Conservation (phyloP, 1,140 invertebrate genomes). For the Drosophila virilis region DNA sequence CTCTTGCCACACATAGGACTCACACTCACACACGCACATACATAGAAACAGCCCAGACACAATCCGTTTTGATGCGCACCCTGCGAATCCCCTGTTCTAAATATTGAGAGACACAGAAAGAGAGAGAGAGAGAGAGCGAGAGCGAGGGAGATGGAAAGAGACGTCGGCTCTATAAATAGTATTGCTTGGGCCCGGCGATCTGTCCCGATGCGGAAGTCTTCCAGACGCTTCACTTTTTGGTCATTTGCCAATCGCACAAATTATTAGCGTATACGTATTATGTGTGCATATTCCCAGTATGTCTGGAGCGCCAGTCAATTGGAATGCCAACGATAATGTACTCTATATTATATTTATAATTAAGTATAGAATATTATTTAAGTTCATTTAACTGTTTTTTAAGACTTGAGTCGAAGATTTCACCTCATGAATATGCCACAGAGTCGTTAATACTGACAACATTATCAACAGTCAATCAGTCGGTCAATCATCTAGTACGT, state of each 20-base stretch:
- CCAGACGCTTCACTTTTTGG: conserved; percentile 71
- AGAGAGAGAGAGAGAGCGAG: background rate
- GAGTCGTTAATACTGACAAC: no score
- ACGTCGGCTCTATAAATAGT: conserved; percentile 23
- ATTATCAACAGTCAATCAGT: no score
- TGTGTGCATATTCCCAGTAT: conserved; percentile 6
- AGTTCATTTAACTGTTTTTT: no score
- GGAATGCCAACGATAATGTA: conserved; percentile 26
- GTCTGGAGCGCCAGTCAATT: conserved; percentile 27
- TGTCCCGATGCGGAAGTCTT: conserved; percentile 79
- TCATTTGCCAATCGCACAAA: conserved; percentile 75
- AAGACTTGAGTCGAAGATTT: no score
- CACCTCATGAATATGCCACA: no score
- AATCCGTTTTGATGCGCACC: conserved; percentile 38
- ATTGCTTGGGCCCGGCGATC: conserved; percentile 28
- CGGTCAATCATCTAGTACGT: no score
- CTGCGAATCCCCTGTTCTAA: conserved; percentile 34
- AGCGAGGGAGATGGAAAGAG: conserved; percentile 1
- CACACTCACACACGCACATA: conserved; percentile 8
- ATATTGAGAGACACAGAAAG: background rate
- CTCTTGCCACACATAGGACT: conserved; percentile 18
- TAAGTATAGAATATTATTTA: no score
- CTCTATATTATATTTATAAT: background rate
- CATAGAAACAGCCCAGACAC: conserved; percentile 23
- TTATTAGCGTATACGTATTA: conserved; percentile 35